Conservation (phyloP, 2,888 invertebrate species). For the Leucoma salicis region DNA sequence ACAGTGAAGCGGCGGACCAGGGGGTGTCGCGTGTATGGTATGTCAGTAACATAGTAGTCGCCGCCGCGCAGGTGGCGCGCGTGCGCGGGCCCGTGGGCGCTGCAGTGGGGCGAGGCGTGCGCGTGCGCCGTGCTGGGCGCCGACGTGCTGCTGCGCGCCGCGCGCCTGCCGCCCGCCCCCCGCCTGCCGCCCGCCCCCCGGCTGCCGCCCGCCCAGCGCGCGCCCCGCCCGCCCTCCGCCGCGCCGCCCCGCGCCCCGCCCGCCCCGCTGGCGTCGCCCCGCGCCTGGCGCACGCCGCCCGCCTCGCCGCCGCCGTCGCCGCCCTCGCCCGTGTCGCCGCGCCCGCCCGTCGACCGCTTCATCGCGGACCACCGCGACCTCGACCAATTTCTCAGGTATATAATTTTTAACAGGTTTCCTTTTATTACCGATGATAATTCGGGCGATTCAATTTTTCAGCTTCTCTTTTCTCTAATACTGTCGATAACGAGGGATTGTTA, state of each 20-base stretch:
- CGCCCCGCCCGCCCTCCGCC: conserved; percentile 45
- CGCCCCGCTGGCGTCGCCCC: conserved; percentile 34
- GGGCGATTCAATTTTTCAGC: no score
- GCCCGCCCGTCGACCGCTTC: conserved; percentile 50
- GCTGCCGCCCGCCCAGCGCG: conserved; percentile 5
- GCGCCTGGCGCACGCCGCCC: conserved; percentile 25
- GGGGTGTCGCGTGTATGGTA: conserved; percentile 21
- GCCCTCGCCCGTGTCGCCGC: conserved; percentile 33
- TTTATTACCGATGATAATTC: no score
- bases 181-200: conserved; percentile 39
- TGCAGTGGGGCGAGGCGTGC: conserved; percentile 48
- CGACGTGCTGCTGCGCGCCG: conserved; percentile 35
- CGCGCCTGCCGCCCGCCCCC: conserved; percentile 13
- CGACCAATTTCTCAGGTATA: conserved; percentile 86
- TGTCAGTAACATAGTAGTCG: background rate
- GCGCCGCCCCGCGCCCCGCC: conserved; percentile 52
- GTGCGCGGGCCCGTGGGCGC: conserved; percentile 56
- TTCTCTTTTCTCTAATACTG: no score
- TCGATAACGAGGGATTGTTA: no score
- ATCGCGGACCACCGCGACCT: conserved; percentile 21
- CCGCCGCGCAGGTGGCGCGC: conserved; percentile 53
- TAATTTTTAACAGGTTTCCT: no score
- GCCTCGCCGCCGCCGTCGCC: conserved; percentile 49
- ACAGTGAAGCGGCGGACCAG: background rate
- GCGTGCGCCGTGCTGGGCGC: conserved; percentile 29